Percentiles rank a stretch among this genome's conserved stretches.
phyloP scores from a whole-genome alignment of 2,797 vertebrate species.

The Clamator glandarius region DNA sequence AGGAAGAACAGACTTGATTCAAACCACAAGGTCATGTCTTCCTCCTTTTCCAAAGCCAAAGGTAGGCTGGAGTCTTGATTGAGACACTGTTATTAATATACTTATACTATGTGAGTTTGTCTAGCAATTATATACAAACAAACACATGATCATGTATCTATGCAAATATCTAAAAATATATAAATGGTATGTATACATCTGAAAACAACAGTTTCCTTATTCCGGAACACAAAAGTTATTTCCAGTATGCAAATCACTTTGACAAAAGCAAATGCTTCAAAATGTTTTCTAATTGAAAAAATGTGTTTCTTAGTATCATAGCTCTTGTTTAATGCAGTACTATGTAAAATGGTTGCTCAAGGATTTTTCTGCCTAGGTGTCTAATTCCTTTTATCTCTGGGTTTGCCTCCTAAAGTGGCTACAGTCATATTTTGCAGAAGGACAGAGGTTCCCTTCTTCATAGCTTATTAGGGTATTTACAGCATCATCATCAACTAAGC shows the following conservation, averaged over 20 bases:
- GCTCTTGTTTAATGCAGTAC: neutral
- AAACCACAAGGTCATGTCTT: neutral
- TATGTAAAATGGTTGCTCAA: neutral
- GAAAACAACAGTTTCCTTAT: neutral
- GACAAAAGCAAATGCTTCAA: neutral
- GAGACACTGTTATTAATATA: neutral
- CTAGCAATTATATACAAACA: neutral
- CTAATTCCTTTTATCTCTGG: conserved; percentile 4
- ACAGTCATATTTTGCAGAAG: conserved; percentile 12
- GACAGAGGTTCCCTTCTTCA: neutral
- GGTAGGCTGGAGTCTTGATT: neutral
- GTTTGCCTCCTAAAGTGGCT: neutral
- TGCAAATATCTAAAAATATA: neutral
- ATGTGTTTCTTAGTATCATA: neutral
- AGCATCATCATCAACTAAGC: conserved; percentile 31
- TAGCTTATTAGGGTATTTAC: conserved; percentile 43
- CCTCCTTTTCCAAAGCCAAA: neutral
- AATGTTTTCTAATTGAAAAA: neutral
- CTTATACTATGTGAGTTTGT: neutral
- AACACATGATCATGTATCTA: neutral
- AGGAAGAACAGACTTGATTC: neutral
- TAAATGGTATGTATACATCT: neutral
- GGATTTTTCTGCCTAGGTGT: neutral
- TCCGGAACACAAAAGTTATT: neutral
- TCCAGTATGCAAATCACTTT: neutral